Evolutionary conservation across 2,797 vertebrate species (phyloP).

Genomic region (Parauchenoglanis ngamensis): DNA sequence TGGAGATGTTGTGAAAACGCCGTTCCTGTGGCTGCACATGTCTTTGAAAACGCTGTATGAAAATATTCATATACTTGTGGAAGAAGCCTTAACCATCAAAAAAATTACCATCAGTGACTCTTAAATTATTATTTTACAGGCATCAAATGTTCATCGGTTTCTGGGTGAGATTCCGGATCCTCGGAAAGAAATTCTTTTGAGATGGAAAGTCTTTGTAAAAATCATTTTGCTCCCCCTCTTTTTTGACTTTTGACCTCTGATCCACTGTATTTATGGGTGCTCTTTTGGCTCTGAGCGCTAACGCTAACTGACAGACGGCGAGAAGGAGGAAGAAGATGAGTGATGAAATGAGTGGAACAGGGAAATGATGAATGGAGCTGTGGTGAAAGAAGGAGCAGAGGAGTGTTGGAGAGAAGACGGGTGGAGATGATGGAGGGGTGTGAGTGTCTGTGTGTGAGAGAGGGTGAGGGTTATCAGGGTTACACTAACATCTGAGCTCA

Average conservation of each 20-base stretch:
- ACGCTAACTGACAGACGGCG: background rate
- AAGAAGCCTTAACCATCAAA: background rate
- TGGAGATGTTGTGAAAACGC: background rate
- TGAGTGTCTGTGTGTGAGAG: background rate
- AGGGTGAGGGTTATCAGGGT: constrained; percentile 46
- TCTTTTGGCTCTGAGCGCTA: background rate
- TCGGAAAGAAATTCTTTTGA: background rate
- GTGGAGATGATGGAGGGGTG: constrained; percentile 39
- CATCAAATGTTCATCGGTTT: background rate
- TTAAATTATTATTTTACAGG: background rate
- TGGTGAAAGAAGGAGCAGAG: constrained; percentile 38
- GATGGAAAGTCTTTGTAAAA: background rate
- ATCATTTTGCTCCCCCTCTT: background rate
- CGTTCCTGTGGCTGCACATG: too few relatives aligned
- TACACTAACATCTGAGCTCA: constrained; percentile 34
- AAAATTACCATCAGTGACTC: background rate
- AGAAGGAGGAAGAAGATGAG: constrained; percentile 16
- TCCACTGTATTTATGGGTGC: background rate
- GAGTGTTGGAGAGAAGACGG: constrained; percentile 21
- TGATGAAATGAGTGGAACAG: constrained; percentile 15
- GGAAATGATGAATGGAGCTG: constrained; percentile 42
- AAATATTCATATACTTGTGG: background rate
- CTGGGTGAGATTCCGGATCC: background rate
- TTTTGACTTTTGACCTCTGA: background rate
- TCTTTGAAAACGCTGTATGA: too few relatives aligned